A percentile compares a stretch with the other conserved stretches of the same genome.
These are phyloP conservation scores for Drosophila simulans DNA, from an alignment of 1,140 invertebrate species.

Conservation along the genomic window DNA sequence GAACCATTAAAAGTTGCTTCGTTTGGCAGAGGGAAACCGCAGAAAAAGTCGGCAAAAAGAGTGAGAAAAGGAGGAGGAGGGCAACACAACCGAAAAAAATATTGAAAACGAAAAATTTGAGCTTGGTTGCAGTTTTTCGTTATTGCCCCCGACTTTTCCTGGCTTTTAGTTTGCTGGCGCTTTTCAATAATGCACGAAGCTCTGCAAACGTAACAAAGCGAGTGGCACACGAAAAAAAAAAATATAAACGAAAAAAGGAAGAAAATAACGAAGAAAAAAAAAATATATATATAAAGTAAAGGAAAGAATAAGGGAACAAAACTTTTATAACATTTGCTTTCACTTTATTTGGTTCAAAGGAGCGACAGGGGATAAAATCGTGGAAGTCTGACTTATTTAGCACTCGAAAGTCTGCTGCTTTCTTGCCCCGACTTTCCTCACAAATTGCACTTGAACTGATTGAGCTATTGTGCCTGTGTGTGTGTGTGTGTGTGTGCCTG, in stretches of 20 bases:
- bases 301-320: slow-evolving; percentile 32
- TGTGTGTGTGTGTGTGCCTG: slow-evolving; percentile 2
- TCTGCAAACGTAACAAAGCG: slow-evolving; percentile 19
- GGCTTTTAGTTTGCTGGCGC: slow-evolving; percentile 40
- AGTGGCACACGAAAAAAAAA: slow-evolving; percentile 21
- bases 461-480: slow-evolving; percentile 49
- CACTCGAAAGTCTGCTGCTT: slow-evolving; percentile 51
- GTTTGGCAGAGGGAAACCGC: slow-evolving; percentile 50
- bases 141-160: slow-evolving; percentile 21
- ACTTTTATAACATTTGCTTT: slow-evolving; percentile 61
- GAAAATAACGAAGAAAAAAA: slow-evolving; percentile 3
- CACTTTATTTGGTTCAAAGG: slow-evolving; percentile 47
- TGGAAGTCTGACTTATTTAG: slow-evolving; percentile 60
- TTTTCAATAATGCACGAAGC: slow-evolving; percentile 74
- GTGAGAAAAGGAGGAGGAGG: slow-evolving; percentile 8
- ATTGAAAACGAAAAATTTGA: slow-evolving; percentile 70
- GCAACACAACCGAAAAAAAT: slow-evolving; percentile 45
- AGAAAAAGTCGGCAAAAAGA: slow-evolving; percentile 8
- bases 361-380: not conserved
- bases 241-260: not conserved
- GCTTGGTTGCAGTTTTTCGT: slow-evolving; percentile 60
- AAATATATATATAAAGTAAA: slow-evolving; percentile 13
- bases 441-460: slow-evolving; percentile 75
- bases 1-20: slow-evolving; percentile 79
- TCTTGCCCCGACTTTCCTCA: slow-evolving; percentile 13